Conservation (phyloP, 2,113 vertebrate species). For the Phaethornis superciliosus region DNA sequence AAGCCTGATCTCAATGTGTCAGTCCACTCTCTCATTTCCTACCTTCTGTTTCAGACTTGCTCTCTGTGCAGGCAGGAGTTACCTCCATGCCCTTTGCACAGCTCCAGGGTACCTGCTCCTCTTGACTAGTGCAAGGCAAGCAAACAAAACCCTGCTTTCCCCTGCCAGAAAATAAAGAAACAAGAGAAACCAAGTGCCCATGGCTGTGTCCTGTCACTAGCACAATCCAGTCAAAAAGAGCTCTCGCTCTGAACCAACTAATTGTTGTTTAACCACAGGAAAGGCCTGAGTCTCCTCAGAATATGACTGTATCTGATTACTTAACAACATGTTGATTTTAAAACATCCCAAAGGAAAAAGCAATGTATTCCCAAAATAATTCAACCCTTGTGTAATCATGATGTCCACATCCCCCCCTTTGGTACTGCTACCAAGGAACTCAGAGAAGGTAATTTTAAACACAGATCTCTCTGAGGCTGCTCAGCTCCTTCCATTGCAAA, state of each 20-base stretch:
- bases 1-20: background rate
- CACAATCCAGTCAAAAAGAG: background rate
- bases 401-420: slow-evolving; percentile 2
- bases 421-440: background rate
- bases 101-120: background rate
- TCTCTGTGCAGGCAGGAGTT: background rate
- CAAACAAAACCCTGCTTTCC: background rate
- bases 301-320: background rate
- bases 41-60: background rate
- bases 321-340: background rate
- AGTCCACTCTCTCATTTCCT: background rate
- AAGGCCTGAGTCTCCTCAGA: background rate
- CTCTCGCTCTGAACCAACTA: background rate
- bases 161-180: background rate
- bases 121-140: background rate
- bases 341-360: background rate
- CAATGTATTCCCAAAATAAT: background rate
- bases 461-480: background rate
- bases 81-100: background rate
- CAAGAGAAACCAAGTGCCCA: background rate
- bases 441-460: background rate
- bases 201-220: background rate
- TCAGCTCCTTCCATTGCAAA: background rate
- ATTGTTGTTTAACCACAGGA: background rate
- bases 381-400: background rate